Percentiles rank a stretch among this genome's conserved stretches.
Conservation (phyloP, 2,888 invertebrate species). For the Frankliniella intonsa region DNA sequence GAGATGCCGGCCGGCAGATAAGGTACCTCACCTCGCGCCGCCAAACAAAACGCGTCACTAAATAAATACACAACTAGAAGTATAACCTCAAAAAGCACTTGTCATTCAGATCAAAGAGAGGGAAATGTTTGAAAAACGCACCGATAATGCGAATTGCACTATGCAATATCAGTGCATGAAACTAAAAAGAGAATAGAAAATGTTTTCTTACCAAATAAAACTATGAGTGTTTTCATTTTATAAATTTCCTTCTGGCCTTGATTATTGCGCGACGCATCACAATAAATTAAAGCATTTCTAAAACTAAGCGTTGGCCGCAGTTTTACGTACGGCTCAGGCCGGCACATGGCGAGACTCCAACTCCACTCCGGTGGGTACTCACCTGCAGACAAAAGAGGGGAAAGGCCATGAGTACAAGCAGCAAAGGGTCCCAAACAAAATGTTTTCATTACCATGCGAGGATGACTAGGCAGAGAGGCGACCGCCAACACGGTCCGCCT, state of each 20-base stretch:
- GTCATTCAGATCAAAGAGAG: no score
- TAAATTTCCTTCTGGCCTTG: no score
- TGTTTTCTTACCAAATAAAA: no score
- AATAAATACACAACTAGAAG: background rate
- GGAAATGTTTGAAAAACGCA: background rate
- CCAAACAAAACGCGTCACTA: background rate
- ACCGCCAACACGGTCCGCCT: background rate
- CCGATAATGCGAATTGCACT: background rate
- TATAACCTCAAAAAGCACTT: background rate
- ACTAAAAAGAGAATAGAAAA: no score
- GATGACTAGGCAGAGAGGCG: background rate
- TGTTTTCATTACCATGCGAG: conserved; percentile 20
- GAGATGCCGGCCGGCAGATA: background rate
- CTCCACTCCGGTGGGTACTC: background rate
- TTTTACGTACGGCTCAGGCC: no score
- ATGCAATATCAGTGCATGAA: background rate
- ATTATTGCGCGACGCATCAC: no score
- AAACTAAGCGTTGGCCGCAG: no score
- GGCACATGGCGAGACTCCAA: background rate
- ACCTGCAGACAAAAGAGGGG: background rate
- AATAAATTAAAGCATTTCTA: no score
- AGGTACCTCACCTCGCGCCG: background rate
- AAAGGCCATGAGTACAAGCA: background rate
- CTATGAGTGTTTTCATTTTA: no score
- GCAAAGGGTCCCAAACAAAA: background rate